Evolutionary conservation across 2,113 vertebrate species (phyloP).

Genomic region (Brachypodius melanocephalos): DNA sequence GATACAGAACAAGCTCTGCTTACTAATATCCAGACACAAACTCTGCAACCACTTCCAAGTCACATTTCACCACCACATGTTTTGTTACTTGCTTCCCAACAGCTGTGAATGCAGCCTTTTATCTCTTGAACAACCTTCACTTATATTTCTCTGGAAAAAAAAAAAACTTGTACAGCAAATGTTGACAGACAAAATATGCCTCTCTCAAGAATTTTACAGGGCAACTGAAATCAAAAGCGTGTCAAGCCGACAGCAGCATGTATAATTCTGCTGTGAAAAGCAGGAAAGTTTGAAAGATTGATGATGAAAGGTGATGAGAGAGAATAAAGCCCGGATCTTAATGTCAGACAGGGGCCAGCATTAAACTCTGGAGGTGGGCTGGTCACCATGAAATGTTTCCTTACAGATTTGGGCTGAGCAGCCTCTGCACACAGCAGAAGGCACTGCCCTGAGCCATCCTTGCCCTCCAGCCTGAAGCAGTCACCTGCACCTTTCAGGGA

Average conservation of each 20-base stretch:
- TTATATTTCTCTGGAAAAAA: slow-evolving; percentile 26
- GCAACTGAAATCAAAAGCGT: not conserved
- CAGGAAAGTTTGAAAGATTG: not conserved
- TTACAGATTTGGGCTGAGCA: not conserved
- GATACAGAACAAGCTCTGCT: not conserved
- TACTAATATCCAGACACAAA: not conserved
- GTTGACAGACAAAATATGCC: slow-evolving; percentile 29
- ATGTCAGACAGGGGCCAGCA: not conserved
- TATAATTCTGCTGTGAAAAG: not conserved
- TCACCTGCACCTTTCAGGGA: not conserved
- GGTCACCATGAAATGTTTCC: not conserved
- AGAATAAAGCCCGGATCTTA: not conserved
- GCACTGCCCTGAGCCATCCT: not conserved
- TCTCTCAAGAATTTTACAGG: slow-evolving; percentile 19
- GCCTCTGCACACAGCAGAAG: not conserved
- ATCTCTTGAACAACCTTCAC: slow-evolving; percentile 34
- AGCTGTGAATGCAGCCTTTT: slow-evolving; percentile 31
- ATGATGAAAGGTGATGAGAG: not conserved
- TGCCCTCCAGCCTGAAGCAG: not conserved
- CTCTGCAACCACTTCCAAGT: not conserved
- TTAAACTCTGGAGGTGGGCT: not conserved
- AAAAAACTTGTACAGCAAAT: not conserved
- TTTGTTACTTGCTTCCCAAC: slow-evolving; percentile 22
- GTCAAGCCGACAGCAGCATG: not conserved
- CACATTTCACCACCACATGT: not conserved